Base-by-base conservation (phyloP, 2,888 invertebrate genomes). In the Athetis lepigone region DNA sequence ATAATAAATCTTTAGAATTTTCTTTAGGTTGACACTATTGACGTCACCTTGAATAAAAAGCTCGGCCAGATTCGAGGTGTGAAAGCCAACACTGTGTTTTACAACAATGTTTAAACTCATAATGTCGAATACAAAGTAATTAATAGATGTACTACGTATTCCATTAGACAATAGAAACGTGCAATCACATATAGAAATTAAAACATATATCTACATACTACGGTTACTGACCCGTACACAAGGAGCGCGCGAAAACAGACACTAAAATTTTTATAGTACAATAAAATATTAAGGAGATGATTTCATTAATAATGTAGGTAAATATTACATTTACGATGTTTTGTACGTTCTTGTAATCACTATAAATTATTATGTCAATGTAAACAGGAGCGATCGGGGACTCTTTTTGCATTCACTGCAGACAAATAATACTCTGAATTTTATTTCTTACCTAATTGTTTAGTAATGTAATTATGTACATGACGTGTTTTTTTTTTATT, bases 261-360 rank as follows among this genome's bases (percentile, higher is more conserved):
- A 85, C 59, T 88, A 86, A 89, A 87, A 86, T 87, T 73, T 89
- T 90, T 90, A 90, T 86, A 83, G 86, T 80, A 85, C 82, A 82
- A 88, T 90, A 90, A 91, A 91, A 86, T 84, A 83, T 79, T 72
- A 84, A 82, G 79, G 80, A 83, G 80, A 88, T 87, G 75, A 87
- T 88, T 88, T 86, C 81, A 86, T 87, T 87, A 87, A 81, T 85
- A 85, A 81, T 80, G 74, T 82, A 79, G 75, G 70, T 74, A 82
- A 70, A 45, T 37, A 55, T n/a, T 19, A 51, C 21, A 57, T 88
- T 87, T 89, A 88, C 80, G 83, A 85, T 21, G 46, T 68, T 73
- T 69, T 63, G 8, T 33, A 55, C 74, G 68, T 70, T 69, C 62
- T 63, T 59, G 65, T 69, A 76, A 79, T 81, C 75, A 78, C 64